These are phyloP conservation scores for Mustelus asterias DNA, from an alignment of 2,113 vertebrate genomes.

Conservation along the genomic window DNA sequence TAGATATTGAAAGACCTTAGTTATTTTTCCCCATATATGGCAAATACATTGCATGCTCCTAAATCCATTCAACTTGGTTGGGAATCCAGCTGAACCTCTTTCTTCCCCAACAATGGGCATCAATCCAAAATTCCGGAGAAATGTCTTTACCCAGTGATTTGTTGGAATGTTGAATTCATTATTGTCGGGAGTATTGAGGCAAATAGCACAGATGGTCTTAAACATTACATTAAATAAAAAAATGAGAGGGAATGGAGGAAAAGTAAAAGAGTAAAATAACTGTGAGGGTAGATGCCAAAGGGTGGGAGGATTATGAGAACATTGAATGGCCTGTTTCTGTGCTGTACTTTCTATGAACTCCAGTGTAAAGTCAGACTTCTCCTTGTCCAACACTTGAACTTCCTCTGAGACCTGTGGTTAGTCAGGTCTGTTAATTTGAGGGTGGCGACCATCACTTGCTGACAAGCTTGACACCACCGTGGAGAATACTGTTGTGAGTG, in stretches of 20 bases:
- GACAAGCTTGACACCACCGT: neutral
- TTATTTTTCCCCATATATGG: neutral
- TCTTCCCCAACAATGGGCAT: neutral
- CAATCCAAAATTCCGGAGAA: neutral
- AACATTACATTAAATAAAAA: neutral
- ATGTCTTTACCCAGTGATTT: neutral
- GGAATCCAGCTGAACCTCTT: neutral
- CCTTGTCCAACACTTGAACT: neutral
- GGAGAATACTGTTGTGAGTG: neutral
- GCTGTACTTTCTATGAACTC: neutral
- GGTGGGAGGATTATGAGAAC: neutral
- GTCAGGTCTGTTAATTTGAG: neutral
- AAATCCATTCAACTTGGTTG: neutral
- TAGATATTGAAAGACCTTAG: neutral
- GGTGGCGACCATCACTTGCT: neutral
- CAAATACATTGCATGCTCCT: neutral
- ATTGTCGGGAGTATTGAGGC: neutral
- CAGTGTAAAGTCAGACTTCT: neutral
- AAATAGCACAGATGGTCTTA: neutral
- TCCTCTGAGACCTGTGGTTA: neutral
- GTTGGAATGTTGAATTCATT: neutral
- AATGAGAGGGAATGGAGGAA: neutral
- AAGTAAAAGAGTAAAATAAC: neutral
- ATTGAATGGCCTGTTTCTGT: neutral
- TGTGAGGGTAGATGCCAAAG: neutral